A percentile compares a stretch with the other conserved stretches of the same genome.
phyloP scores from a whole-genome alignment of 2,113 vertebrate genomes.

The Apus apus region DNA sequence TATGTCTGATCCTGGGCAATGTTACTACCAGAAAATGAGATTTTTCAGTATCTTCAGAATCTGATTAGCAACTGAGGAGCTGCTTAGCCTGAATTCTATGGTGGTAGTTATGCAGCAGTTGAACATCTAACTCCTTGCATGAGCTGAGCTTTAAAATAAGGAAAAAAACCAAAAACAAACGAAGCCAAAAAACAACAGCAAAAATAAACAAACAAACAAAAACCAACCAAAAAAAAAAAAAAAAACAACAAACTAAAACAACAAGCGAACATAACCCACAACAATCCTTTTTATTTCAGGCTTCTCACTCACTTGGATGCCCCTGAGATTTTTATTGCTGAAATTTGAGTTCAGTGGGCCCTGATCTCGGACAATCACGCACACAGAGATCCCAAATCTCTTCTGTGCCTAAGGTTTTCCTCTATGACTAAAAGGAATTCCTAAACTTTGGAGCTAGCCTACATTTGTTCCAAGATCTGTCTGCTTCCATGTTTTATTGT shows the following conservation, averaged over 20 bases:
- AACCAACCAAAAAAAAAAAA: neutral
- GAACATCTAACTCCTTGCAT: neutral
- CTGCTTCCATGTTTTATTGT: neutral
- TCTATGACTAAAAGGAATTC: neutral
- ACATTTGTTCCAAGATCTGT: neutral
- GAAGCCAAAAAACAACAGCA: neutral
- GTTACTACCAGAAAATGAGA: neutral
- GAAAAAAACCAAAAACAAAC: neutral
- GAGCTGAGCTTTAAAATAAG: neutral
- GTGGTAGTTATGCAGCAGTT: neutral
- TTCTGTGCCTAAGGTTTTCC: neutral
- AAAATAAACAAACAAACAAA: neutral
- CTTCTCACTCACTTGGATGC: neutral
- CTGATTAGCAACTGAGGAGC: neutral
- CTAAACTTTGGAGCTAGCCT: neutral
- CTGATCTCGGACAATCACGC: neutral
- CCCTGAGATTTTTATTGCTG: neutral
- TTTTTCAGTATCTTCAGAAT: neutral
- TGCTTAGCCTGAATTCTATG: neutral
- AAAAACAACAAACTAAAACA: neutral
- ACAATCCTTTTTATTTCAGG: neutral
- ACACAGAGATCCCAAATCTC: neutral
- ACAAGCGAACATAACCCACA: rapidly evolving
- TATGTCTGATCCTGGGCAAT: neutral
- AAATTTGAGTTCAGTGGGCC: neutral